A percentile compares a stretch with the other conserved stretches of the same genome.
Evolutionary conservation across 2,888 invertebrate genomes (phyloP).

Genomic region (Coelopa pilipes): DNA sequence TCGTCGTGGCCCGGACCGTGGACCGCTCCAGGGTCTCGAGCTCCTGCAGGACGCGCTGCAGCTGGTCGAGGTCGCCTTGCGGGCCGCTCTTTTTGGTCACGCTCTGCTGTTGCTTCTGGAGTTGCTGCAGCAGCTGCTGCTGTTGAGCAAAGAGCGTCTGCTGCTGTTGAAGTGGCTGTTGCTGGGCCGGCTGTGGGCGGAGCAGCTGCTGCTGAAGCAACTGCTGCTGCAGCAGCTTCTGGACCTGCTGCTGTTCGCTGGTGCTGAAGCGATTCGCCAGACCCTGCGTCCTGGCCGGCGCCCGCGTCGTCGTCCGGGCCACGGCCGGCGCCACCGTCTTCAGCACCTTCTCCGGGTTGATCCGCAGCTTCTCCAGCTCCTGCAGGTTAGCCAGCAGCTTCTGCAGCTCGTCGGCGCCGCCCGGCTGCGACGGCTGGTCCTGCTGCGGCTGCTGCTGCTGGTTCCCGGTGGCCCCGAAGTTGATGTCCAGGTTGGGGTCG

Average conservation of each 20-base stretch:
- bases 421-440: slow-evolving; percentile 48
- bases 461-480: slow-evolving; percentile 55
- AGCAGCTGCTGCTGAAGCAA: too few relatives aligned
- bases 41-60: slow-evolving; percentile 53
- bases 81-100: slow-evolving; percentile 36
- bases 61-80: slow-evolving; percentile 48
- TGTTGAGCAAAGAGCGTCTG: slow-evolving; percentile 36
- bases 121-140: slow-evolving; percentile 41
- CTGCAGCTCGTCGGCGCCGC: slow-evolving; percentile 61
- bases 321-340: slow-evolving; percentile 43
- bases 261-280: slow-evolving; percentile 56
- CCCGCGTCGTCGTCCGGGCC: slow-evolving; percentile 12
- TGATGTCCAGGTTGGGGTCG: slow-evolving; percentile 59
- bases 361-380: slow-evolving; percentile 59
- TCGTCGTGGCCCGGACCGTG: background rate
- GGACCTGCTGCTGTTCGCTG: slow-evolving; percentile 34
- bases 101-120: background rate
- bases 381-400: slow-evolving; percentile 68
- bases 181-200: too few relatives aligned
- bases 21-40: slow-evolving; percentile 51
- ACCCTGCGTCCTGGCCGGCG: slow-evolving; percentile 6
- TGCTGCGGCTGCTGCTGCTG: slow-evolving; percentile 56
- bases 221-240: background rate
- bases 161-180: too few relatives aligned
- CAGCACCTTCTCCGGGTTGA: slow-evolving; percentile 56